A percentile compares a stretch with the other conserved stretches of the same genome.
These are phyloP conservation scores for Diachasma alloeum DNA, from an alignment of 1,140 invertebrate species.

Conservation along the genomic window DNA sequence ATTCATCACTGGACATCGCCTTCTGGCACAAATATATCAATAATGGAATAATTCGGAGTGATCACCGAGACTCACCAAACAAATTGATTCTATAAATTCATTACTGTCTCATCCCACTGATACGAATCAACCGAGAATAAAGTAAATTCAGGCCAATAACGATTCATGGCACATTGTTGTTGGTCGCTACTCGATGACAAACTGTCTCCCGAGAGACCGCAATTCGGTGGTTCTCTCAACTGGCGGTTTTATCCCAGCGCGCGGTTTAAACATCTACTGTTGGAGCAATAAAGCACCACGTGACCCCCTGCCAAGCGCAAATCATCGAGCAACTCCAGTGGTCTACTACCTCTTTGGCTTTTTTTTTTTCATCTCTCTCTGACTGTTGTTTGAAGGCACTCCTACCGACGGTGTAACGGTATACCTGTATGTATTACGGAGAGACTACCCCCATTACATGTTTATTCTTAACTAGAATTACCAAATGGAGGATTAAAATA, in stretches of 20 bases:
- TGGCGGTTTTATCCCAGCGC: neutral
- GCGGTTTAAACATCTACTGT: neutral
- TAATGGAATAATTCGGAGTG: too few relatives aligned
- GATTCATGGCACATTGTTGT: neutral
- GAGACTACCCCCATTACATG: slow-evolving; percentile 1
- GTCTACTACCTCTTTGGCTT: neutral
- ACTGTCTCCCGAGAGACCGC: neutral
- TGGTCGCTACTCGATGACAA: neutral
- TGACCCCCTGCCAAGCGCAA: neutral
- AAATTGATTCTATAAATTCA: too few relatives aligned
- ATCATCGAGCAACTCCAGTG: neutral
- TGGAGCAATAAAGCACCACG: neutral
- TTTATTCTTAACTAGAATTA: neutral
- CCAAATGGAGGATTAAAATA: neutral
- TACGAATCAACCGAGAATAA: neutral
- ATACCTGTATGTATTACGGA: neutral
- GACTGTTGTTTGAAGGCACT: neutral
- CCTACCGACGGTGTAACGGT: neutral
- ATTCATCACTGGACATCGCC: too few relatives aligned
- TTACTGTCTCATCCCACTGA: too few relatives aligned
- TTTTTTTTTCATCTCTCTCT: neutral
- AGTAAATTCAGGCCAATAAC: neutral
- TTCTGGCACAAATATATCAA: too few relatives aligned
- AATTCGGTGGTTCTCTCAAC: neutral
- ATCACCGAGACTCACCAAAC: too few relatives aligned